Evolutionary conservation across 37 sponge, comb jelly and placozoan genomes (phyloP), one percentile per base, ranked within the genome.

Genomic region (Theonella swinhoei): DNA sequence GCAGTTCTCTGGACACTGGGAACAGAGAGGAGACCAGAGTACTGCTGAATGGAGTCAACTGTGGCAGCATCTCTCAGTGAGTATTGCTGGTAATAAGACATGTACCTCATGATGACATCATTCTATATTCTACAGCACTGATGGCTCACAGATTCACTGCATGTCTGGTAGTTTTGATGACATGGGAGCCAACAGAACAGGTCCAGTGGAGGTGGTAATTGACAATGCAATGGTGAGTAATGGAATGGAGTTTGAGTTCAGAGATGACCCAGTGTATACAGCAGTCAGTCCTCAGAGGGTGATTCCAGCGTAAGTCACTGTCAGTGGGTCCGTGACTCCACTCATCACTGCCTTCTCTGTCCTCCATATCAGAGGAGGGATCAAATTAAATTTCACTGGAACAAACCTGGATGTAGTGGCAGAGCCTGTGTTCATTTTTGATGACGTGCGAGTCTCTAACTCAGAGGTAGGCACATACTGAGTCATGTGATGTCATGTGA

Each of bases 1-100:
- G 95, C 33, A 83, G 39, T 24, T 32, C 74, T 64, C 85, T 95
- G 24, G 68, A 88, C 70, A 82, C 85, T 80, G 91, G 95, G 5
- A 88, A 78, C 68, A 61, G 30, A 40, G 86, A 76, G 32, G 75
- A 31, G n/a, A 75, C 81, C 31, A 40, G 31, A 74, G 74, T 89
- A 23, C 40, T 62, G 25, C 70, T 88, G 71, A 39, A 61, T 76
- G 79, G 54, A n/a, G n/a, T n/a, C n/a, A n/a, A n/a, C n/a, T n/a
- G n/a, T n/a, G n/a, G n/a, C n/a, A n/a, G n/a, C n/a, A n/a, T 33
- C 28, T 26, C 34, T 29, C 30, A 42, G 77, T 84, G 69, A 75
- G 77, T 62, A 8, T 17, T 28, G n/a, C n/a, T n/a, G n/a, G n/a
- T n/a, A n/a, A n/a, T 61, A 60, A 28, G 14, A 4, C 30, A 17